phyloP scores from a whole-genome alignment of 2,888 invertebrate genomes.

The Nephrotoma guestfalica region DNA sequence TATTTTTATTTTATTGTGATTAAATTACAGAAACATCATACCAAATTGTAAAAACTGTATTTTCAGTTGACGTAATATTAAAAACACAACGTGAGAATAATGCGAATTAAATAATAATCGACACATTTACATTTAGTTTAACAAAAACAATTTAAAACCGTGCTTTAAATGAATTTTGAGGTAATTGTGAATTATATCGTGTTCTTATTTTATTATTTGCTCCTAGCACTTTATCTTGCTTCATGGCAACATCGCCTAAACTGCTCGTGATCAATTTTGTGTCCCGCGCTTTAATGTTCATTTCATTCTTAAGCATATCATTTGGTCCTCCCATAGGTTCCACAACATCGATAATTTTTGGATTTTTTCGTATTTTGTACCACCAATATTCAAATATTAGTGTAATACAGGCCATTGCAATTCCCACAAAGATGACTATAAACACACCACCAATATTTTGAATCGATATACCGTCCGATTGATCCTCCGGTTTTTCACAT shows the following conservation, averaged over 20 bases:
- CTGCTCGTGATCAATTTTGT: neutral
- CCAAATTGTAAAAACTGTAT: neutral
- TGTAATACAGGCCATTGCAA: slow-evolving; percentile 79
- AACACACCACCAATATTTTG: slow-evolving; percentile 97
- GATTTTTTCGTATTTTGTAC: slow-evolving; percentile 61
- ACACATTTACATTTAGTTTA: neutral
- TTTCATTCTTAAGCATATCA: neutral
- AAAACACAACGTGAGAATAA: neutral
- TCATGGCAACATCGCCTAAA: neutral
- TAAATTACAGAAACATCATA: neutral
- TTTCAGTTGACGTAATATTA: neutral
- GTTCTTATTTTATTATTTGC: neutral
- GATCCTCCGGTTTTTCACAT: slow-evolving; percentile 80
- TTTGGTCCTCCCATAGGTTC: slow-evolving; percentile 23
- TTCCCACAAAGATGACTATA: slow-evolving; percentile 92
- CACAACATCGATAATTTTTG: slow-evolving; percentile 44
- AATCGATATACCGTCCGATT: slow-evolving; percentile 93
- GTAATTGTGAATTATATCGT: neutral
- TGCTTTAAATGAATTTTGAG: slow-evolving; percentile 3
- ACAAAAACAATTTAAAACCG: neutral
- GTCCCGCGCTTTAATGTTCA: neutral
- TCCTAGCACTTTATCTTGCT: neutral
- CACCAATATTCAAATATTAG: slow-evolving; percentile 90
- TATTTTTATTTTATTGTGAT: neutral
- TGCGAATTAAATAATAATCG: neutral